These are phyloP conservation scores for Callipepla squamata DNA, from an alignment of 2,113 vertebrate genomes.

Conservation along the genomic window DNA sequence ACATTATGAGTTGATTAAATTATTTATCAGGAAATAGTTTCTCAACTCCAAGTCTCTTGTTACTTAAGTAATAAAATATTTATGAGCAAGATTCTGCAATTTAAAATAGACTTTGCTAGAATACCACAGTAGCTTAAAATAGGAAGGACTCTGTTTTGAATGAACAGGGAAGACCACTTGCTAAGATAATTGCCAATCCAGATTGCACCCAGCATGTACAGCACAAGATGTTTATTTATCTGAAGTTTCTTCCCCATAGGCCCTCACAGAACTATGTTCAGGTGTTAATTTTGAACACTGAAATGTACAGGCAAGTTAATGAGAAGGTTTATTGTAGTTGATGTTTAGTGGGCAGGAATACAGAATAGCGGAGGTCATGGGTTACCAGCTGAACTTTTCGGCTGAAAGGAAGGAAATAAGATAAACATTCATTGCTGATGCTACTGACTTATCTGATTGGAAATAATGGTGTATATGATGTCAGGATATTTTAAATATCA, in stretches of 20 bases:
- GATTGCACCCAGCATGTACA: background rate
- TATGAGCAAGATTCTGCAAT: background rate
- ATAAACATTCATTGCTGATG: background rate
- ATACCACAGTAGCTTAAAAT: background rate
- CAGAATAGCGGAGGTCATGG: slow-evolving; percentile 29
- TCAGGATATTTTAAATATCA: slow-evolving; percentile 65
- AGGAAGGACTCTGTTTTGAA: background rate
- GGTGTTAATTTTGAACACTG: slow-evolving; percentile 18
- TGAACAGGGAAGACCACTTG: background rate
- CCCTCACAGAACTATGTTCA: background rate
- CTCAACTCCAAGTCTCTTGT: background rate
- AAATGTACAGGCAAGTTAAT: slow-evolving; percentile 28
- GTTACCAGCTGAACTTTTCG: slow-evolving; percentile 35
- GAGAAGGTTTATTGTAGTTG: background rate
- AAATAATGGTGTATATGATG: slow-evolving; percentile 32
- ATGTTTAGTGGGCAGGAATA: background rate
- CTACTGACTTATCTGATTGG: background rate
- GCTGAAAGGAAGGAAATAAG: slow-evolving; percentile 4
- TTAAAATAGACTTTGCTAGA: background rate
- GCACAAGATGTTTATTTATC: background rate
- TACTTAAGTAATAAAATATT: background rate
- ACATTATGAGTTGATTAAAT: background rate
- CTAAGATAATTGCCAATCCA: background rate
- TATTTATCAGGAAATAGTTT: background rate
- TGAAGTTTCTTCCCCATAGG: background rate